These are phyloP conservation scores for Poeciliopsis presidionis DNA, from an alignment of 2,797 vertebrate species.

Conservation along the genomic window DNA sequence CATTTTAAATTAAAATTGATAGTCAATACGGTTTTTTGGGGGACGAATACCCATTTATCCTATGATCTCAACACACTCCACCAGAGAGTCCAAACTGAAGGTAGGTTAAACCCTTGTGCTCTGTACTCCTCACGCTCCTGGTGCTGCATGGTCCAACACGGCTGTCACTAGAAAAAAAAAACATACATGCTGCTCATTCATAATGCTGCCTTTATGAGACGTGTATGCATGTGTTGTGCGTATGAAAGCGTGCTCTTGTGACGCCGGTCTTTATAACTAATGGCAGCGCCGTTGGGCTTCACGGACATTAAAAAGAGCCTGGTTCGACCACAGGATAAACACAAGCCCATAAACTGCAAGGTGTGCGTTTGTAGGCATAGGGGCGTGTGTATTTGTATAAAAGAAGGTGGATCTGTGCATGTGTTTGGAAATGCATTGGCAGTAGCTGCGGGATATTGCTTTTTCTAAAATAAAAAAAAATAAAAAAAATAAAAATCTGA, in stretches of 20 bases:
- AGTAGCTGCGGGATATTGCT: conserved; percentile 63
- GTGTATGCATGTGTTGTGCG: conserved; percentile 53
- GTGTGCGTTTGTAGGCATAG: conserved; percentile 40
- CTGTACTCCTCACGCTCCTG: conserved; percentile 27
- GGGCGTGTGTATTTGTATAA: conserved; percentile 37
- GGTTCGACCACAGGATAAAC: conserved; percentile 76
- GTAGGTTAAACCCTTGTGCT: conserved; percentile 28
- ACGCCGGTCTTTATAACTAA: conserved; percentile 69
- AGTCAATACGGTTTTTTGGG: background rate
- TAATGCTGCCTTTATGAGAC: conserved; percentile 73
- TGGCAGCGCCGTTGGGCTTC: conserved; percentile 70
- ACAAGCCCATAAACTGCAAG: conserved; percentile 72
- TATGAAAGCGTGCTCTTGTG: conserved; percentile 76
- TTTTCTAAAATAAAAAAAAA: conserved; percentile 51
- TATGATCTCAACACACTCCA: background rate
- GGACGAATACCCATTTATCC: background rate
- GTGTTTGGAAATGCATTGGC: conserved; percentile 40
- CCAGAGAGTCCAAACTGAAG: conserved; percentile 21
- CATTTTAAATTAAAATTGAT: background rate
- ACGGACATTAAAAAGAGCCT: conserved; percentile 79
- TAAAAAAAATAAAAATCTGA: conserved; percentile 15
- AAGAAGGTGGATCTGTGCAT: conserved; percentile 38
- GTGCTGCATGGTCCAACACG: conserved; percentile 34
- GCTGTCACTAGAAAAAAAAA: conserved; percentile 50
- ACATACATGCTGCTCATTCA: conserved; percentile 49